These are phyloP conservation scores for Teleogryllus occipitalis DNA, from an alignment of 1,140 invertebrate genomes.

Conservation along the genomic window DNA sequence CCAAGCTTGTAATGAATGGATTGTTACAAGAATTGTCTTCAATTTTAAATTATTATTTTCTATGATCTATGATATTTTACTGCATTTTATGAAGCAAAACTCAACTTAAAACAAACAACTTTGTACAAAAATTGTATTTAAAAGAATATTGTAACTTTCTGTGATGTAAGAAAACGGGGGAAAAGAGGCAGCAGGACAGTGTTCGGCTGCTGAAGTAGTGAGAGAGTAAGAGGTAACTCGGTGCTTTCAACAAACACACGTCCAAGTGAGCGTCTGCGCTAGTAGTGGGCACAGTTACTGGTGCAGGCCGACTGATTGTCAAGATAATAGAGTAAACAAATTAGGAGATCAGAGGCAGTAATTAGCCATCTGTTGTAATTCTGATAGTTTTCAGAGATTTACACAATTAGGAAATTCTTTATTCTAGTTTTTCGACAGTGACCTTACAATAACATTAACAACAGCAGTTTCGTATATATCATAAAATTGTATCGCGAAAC, in stretches of 20 bases:
- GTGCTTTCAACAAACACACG: slow-evolving; percentile 13
- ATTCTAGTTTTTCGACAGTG: neutral
- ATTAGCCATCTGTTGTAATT: neutral
- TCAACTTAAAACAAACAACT: slow-evolving; percentile 12
- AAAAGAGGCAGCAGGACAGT: slow-evolving; percentile 21
- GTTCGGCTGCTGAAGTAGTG: slow-evolving; percentile 16
- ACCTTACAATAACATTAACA: neutral
- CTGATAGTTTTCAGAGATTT: neutral
- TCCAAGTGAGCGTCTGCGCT: neutral
- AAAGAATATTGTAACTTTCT: slow-evolving; percentile 19
- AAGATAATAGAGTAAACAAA: neutral
- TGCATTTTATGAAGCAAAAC: neutral
- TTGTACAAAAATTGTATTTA: slow-evolving; percentile 6
- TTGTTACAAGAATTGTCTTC: neutral
- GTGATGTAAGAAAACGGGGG: slow-evolving; percentile 20
- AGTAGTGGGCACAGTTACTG: neutral
- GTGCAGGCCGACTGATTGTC: neutral
- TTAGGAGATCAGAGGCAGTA: neutral
- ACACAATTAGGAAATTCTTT: neutral
- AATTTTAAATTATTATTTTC: neutral
- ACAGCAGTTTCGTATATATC: neutral
- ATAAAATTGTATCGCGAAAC: neutral
- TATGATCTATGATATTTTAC: neutral
- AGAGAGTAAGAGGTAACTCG: neutral
- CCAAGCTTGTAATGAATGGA: neutral